A percentile compares a stretch with the other conserved stretches of the same genome.
Conservation (phyloP, 2,113 vertebrate species). For the Gymnogyps californianus region DNA sequence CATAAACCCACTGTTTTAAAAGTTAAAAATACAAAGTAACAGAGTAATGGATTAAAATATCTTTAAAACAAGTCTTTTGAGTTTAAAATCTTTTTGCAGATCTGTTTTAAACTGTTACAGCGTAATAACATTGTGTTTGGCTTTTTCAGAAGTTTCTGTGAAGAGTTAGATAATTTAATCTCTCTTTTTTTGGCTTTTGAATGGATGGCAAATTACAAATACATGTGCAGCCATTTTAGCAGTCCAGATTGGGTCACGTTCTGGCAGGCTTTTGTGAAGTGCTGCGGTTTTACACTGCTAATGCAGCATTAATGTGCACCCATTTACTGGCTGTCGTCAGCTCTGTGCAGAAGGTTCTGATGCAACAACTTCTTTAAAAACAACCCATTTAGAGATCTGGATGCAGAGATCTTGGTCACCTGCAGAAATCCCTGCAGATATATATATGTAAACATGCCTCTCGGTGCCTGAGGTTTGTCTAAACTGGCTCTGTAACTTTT, state of each 20-base stretch:
- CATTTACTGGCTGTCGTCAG: neutral
- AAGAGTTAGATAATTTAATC: neutral
- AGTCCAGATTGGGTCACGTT: neutral
- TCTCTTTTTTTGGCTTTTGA: neutral
- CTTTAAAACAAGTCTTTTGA: neutral
- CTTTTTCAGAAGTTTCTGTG: neutral
- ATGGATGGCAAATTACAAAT: neutral
- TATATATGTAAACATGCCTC: neutral
- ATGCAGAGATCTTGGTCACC: neutral
- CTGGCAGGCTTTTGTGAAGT: neutral
- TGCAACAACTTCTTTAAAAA: neutral
- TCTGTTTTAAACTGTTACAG: neutral
- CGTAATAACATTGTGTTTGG: neutral
- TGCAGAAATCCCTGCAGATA: neutral
- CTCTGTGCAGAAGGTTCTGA: neutral
- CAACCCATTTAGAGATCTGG: neutral
- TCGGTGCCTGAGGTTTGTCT: neutral
- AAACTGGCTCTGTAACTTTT: neutral
- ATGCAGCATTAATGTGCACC: neutral
- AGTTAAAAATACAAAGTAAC: slow-evolving; percentile 25
- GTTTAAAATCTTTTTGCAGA: neutral
- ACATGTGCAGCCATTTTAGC: neutral
- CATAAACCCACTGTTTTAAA: slow-evolving; percentile 20
- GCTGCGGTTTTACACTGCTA: neutral
- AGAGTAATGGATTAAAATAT: slow-evolving; percentile 21